These are phyloP conservation scores for Physella acuta DNA, from an alignment of 1,140 invertebrate genomes.

Conservation along the genomic window DNA sequence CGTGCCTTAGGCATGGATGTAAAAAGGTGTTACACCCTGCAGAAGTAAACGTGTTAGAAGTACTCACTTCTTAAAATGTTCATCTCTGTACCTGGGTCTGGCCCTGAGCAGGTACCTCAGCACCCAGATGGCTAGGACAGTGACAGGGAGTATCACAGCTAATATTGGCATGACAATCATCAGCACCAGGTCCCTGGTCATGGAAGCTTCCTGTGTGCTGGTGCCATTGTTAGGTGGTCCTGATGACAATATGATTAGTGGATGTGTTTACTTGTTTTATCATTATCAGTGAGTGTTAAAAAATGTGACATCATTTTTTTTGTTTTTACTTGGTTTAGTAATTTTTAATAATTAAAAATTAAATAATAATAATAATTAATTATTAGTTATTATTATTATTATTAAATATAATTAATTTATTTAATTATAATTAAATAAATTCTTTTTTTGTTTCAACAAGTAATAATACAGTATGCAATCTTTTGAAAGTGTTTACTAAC, in stretches of 20 bases:
- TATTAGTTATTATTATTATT: too few relatives aligned
- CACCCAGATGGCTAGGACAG: constrained; percentile 19
- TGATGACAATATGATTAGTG: too few relatives aligned
- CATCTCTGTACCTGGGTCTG: constrained; percentile 3
- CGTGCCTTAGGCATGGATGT: not conserved
- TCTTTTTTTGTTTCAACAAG: too few relatives aligned
- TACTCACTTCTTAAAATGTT: not conserved
- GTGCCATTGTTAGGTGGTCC: constrained; percentile 7
- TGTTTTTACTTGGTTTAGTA: too few relatives aligned
- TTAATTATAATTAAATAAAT: too few relatives aligned
- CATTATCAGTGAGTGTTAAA: too few relatives aligned
- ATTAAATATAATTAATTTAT: too few relatives aligned
- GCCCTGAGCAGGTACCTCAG: constrained; percentile 11
- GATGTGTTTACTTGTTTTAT: too few relatives aligned
- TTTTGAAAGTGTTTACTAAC: too few relatives aligned
- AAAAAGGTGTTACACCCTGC: not conserved
- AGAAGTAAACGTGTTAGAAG: not conserved
- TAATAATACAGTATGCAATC: too few relatives aligned
- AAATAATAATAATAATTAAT: constrained; percentile 1
- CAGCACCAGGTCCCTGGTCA: constrained; percentile 15
- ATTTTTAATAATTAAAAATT: not conserved
- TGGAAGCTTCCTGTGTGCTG: not conserved
- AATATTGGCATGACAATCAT: constrained; percentile 20
- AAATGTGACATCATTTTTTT: too few relatives aligned
- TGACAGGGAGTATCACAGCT: constrained; percentile 11